phyloP scores from a whole-genome alignment of 2,113 vertebrate species.

The Crotalus helleri region DNA sequence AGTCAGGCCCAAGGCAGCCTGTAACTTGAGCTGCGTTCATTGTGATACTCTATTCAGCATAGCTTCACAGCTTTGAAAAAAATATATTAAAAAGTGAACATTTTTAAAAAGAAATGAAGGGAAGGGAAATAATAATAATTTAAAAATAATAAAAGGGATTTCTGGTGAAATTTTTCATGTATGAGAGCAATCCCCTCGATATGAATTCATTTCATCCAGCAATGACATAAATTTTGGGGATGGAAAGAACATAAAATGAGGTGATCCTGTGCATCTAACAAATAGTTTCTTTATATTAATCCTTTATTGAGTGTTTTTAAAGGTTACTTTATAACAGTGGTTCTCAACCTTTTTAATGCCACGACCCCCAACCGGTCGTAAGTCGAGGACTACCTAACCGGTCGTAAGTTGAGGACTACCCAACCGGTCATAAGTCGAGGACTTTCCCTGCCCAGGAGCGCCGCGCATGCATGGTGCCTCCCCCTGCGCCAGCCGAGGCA shows the following conservation, averaged over 20 bases:
- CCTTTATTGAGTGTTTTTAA: background rate
- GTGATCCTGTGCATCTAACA: background rate
- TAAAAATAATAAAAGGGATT: background rate
- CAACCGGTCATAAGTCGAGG: no score
- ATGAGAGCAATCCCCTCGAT: background rate
- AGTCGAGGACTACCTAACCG: no score
- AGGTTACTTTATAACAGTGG: background rate
- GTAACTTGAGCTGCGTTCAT: conserved; percentile 10
- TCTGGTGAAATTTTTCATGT: background rate
- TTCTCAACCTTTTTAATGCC: no score
- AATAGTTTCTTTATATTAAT: background rate
- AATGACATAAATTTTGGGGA: background rate
- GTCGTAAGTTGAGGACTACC: no score
- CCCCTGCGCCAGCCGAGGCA: no score
- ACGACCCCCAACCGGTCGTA: no score
- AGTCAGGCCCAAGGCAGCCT: background rate
- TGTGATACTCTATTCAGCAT: background rate
- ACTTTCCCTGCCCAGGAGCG: no score
- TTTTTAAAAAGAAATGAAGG: background rate
- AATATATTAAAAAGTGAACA: background rate
- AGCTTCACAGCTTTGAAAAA: background rate
- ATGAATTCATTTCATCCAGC: background rate
- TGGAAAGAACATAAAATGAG: background rate
- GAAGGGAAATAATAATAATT: background rate
- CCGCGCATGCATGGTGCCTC: no score